Conservation (phyloP, 2,888 invertebrate species). For the Eupithecia exiguata region DNA sequence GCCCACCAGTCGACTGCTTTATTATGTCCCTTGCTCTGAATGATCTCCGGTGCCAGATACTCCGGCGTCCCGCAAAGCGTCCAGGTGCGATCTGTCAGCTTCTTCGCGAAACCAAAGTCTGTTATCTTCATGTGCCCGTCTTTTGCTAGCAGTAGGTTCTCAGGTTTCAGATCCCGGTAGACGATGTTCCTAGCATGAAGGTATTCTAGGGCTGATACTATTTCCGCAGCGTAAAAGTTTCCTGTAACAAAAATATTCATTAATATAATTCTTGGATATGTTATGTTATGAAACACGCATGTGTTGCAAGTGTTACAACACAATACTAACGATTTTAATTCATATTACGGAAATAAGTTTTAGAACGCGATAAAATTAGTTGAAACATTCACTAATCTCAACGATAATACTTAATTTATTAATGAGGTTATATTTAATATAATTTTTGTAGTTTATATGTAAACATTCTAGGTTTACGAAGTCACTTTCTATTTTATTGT, state of each 20-base stretch:
- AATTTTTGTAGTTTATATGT: neutral
- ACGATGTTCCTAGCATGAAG: constrained; percentile 95
- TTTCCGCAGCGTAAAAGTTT: constrained; percentile 97
- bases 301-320: neutral
- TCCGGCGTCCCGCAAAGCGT: constrained; percentile 98
- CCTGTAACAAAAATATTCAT: constrained; percentile 70
- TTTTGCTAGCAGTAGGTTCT: constrained; percentile 95
- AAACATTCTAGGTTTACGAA: constrained; percentile 13
- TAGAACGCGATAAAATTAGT: neutral
- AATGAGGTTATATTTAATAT: constrained; percentile 1
- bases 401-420: neutral
- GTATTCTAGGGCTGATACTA: constrained; percentile 96
- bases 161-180: constrained; percentile 95
- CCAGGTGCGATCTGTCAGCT: constrained; percentile 97
- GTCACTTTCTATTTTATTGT: constrained; percentile 28
- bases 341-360: neutral
- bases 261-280: no score
- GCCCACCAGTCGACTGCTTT: constrained; percentile 99
- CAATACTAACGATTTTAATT: neutral
- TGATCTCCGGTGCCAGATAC: constrained; percentile 98
- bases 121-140: constrained; percentile 98
- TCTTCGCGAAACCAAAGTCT: constrained; percentile 99
- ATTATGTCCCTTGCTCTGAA: constrained; percentile 98
- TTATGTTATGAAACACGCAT: neutral
- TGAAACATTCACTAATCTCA: constrained; percentile 9